These are phyloP conservation scores for Epinephelus moara DNA, from an alignment of 2,113 vertebrate species.

Conservation along the genomic window DNA sequence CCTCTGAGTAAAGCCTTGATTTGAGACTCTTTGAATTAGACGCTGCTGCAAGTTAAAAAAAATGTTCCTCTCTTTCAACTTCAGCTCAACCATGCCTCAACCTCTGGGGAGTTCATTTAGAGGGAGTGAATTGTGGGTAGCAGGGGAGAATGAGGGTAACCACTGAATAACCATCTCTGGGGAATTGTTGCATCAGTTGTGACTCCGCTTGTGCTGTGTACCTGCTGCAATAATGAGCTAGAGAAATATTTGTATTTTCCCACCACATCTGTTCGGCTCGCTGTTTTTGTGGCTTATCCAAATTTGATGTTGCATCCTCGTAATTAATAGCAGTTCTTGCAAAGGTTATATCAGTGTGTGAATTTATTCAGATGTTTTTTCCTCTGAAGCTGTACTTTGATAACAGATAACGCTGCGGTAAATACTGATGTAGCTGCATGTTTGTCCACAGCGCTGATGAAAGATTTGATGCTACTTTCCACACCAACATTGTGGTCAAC, in stretches of 20 bases:
- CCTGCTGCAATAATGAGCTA: slow-evolving; percentile 20
- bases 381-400: background rate
- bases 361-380: slow-evolving; percentile 25
- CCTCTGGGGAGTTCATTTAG: slow-evolving; percentile 38
- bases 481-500: slow-evolving; percentile 93
- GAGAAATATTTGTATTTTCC: slow-evolving; percentile 23
- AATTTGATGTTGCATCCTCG: background rate
- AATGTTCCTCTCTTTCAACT: slow-evolving; percentile 23
- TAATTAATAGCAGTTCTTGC: background rate
- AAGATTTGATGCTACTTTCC: slow-evolving; percentile 93
- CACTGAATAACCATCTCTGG: slow-evolving; percentile 37
- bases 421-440: slow-evolving; percentile 31
- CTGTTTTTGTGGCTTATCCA: slow-evolving; percentile 1
- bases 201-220: background rate
- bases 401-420: slow-evolving; percentile 11
- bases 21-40: slow-evolving; percentile 43
- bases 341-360: background rate
- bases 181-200: slow-evolving; percentile 28
- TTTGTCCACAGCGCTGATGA: slow-evolving; percentile 91
- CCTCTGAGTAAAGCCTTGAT: slow-evolving; percentile 23
- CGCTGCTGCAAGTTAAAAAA: background rate
- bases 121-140: slow-evolving; percentile 30
- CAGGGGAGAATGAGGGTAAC: slow-evolving; percentile 36
- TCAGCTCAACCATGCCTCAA: slow-evolving; percentile 15
- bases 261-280: background rate